Evolutionary conservation across 2,113 vertebrate species (phyloP).

Genomic region (Ageneiosus marmoratus): DNA sequence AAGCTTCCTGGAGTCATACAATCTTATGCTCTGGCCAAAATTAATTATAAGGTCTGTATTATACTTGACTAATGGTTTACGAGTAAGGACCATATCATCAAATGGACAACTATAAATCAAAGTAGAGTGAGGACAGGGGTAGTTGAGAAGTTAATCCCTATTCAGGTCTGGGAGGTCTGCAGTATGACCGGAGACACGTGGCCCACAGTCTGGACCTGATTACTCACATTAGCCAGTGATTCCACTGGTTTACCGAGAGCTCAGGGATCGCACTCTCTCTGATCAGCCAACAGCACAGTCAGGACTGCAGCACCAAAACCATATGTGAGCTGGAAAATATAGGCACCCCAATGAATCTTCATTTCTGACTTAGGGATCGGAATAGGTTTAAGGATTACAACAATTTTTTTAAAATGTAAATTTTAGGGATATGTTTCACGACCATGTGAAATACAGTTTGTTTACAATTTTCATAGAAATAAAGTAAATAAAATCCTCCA

Average conservation of each 20-base stretch:
- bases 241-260: constrained; percentile 63
- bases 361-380: not conserved
- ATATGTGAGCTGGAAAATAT: constrained; percentile 61
- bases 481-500: not conserved
- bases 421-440: not conserved
- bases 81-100: constrained; percentile 47
- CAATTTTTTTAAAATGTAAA: not conserved
- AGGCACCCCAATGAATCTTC: constrained; percentile 15
- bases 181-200: constrained; percentile 58
- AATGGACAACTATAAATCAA: constrained; percentile 50
- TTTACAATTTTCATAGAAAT: not conserved
- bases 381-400: not conserved
- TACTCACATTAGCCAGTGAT: constrained; percentile 73
- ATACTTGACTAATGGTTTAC: constrained; percentile 34
- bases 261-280: constrained; percentile 61
- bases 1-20: constrained; percentile 30
- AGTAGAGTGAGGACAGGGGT: constrained; percentile 51
- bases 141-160: constrained; percentile 34
- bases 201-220: constrained; percentile 64
- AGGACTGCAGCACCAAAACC: constrained; percentile 60
- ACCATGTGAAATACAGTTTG: not conserved
- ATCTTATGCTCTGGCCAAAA: constrained; percentile 22
- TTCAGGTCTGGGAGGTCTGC: constrained; percentile 36
- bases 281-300: constrained; percentile 68
- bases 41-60: constrained; percentile 42